Evolutionary conservation across 2,888 invertebrate species (phyloP).

Genomic region (Phorcus lineatus): DNA sequence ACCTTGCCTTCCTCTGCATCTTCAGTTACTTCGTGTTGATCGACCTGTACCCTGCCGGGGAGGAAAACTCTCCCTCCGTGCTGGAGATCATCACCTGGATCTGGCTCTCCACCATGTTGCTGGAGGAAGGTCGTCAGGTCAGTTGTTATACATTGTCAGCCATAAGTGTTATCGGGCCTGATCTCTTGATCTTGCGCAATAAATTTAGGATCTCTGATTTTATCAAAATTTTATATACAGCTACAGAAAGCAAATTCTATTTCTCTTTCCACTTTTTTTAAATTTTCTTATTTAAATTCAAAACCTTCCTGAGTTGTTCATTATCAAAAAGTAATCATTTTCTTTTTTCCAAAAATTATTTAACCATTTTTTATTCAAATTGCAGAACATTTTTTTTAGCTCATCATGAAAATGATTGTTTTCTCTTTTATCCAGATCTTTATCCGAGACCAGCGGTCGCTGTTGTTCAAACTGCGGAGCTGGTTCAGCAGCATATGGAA

Average conservation of each 20-base stretch:
- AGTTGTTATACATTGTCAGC: not conserved
- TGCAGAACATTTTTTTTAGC: no score
- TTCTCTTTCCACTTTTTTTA: no score
- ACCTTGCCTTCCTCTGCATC: constrained; percentile 67
- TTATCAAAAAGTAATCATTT: no score
- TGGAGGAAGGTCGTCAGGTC: constrained; percentile 74
- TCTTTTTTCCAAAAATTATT: not conserved
- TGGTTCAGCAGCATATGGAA: constrained; percentile 74
- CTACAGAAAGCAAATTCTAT: no score
- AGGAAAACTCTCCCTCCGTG: constrained; percentile 42
- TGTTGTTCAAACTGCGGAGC: constrained; percentile 40
- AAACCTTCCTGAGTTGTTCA: no score
- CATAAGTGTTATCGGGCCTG: no score
- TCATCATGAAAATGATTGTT: no score
- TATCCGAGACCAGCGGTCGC: constrained; percentile 55
- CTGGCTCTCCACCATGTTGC: constrained; percentile 67
- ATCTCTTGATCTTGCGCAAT: no score
- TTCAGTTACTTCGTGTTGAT: constrained; percentile 72
- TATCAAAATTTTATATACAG: no score
- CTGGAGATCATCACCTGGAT: constrained; percentile 68
- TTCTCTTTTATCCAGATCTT: constrained; percentile 55
- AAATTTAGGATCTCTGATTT: no score
- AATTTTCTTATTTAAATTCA: no score
- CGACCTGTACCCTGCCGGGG: constrained; percentile 55
- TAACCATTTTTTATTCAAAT: not conserved